Conservation (phyloP, 1,140 invertebrate species). For the Drosophila nikananu region DNA sequence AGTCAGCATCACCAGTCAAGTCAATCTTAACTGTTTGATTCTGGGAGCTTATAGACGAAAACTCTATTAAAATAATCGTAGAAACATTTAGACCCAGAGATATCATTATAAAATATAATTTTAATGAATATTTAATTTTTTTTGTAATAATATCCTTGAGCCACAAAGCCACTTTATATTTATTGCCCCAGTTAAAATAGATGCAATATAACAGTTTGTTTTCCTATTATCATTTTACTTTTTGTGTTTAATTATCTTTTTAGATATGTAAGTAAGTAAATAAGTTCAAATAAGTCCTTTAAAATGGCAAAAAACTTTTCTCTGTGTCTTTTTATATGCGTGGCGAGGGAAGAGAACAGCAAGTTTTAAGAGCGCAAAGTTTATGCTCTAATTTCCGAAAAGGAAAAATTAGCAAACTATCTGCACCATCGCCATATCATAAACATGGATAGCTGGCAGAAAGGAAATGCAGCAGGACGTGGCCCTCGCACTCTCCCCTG, state of each 20-base stretch:
- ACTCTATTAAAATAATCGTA: too few species aligned
- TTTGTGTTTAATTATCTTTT: too few species aligned
- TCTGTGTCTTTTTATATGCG: slow-evolving; percentile 16
- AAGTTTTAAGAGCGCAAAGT: slow-evolving; percentile 76
- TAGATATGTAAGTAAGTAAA: too few species aligned
- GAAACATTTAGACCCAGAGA: neutral
- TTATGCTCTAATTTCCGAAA: slow-evolving; percentile 83
- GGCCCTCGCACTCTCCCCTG: neutral
- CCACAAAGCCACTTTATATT: too few species aligned
- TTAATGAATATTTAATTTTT: too few species aligned
- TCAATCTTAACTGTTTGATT: neutral
- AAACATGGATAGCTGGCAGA: slow-evolving; percentile 59
- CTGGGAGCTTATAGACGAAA: too few species aligned
- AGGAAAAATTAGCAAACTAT: slow-evolving; percentile 84
- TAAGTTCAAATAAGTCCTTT: neutral
- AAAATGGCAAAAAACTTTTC: neutral
- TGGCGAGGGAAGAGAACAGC: slow-evolving; percentile 8
- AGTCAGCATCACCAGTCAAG: neutral
- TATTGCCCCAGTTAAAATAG: too few species aligned
- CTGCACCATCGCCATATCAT: slow-evolving; percentile 81
- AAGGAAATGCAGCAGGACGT: slow-evolving; percentile 46
- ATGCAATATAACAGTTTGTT: too few species aligned
- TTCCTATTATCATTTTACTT: too few species aligned
- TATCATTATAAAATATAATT: too few species aligned
- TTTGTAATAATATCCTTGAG: too few species aligned